Conservation (phyloP, 2,113 vertebrate genomes). For the Rana temporaria region DNA sequence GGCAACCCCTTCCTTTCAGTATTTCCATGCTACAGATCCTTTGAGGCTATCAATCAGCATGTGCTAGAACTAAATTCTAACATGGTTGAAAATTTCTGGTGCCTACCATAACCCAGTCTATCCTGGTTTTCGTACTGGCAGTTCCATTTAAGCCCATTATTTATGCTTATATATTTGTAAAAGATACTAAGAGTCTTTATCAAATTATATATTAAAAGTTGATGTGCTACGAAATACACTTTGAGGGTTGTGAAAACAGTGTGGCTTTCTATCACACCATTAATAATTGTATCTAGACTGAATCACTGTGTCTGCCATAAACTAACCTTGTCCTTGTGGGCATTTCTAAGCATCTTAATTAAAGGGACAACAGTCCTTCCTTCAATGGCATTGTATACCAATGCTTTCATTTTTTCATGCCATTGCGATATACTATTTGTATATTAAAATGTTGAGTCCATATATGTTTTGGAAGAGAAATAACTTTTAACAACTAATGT, state of each 20-base stretch:
- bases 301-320: neutral
- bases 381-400: neutral
- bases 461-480: conserved; percentile 65
- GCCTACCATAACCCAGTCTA: no score
- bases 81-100: no score
- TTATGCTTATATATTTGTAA: no score
- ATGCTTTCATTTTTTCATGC: neutral
- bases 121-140: no score
- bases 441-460: conserved; percentile 59
- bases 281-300: neutral
- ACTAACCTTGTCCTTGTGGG: conserved; percentile 1
- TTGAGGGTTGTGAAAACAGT: neutral
- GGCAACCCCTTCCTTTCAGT: no score
- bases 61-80: no score
- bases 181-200: no score
- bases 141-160: no score
- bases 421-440: conserved; percentile 9
- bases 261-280: neutral
- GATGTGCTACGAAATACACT: no score
- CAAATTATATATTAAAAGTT: no score
- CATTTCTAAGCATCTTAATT: conserved; percentile 8
- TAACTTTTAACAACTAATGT: conserved; percentile 78
- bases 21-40: no score
- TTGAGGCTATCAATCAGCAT: no score
- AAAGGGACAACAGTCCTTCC: conserved; percentile 20